Percentiles rank a stretch among this genome's conserved stretches.
phyloP scores from a whole-genome alignment of 2,113 vertebrate species.

The Corythoichthys haematopterus region DNA sequence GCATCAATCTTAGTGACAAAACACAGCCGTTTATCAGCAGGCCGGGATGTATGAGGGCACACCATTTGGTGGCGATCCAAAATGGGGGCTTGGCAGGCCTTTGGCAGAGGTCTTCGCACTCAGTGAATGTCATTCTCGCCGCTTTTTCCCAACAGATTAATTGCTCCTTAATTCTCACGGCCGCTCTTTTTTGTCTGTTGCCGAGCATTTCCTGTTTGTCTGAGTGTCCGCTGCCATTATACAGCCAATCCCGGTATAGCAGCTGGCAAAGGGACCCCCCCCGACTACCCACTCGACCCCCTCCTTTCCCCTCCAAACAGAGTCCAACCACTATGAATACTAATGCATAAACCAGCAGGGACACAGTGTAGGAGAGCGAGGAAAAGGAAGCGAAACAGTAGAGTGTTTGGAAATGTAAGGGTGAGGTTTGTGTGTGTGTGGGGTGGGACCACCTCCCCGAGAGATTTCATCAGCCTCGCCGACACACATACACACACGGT shows the following conservation, averaged over 20 bases:
- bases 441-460: slow-evolving; percentile 3
- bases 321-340: slow-evolving; percentile 54
- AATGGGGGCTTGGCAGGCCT: background rate
- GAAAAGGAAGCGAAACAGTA: slow-evolving; percentile 9
- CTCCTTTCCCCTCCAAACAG: slow-evolving; percentile 3
- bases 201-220: slow-evolving; percentile 38
- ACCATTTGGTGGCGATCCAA: background rate
- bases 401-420: slow-evolving; percentile 10
- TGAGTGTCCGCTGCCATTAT: slow-evolving; percentile 45
- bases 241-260: slow-evolving; percentile 41
- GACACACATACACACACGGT: slow-evolving; percentile 20
- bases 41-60: background rate
- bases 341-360: slow-evolving; percentile 37
- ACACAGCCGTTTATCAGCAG: background rate
- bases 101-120: background rate
- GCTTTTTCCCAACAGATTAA: slow-evolving; percentile 27
- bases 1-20: background rate
- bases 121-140: background rate
- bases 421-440: background rate
- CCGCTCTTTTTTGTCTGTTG: slow-evolving; percentile 6
- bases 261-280: slow-evolving; percentile 42
- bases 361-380: slow-evolving; percentile 28
- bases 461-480: slow-evolving; percentile 30
- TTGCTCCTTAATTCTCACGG: slow-evolving; percentile 10
- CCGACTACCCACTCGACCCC: background rate